Percentiles rank a stretch among this genome's conserved stretches.
Evolutionary conservation across 2,797 vertebrate genomes (phyloP).

Genomic region (Psittacula echo): DNA sequence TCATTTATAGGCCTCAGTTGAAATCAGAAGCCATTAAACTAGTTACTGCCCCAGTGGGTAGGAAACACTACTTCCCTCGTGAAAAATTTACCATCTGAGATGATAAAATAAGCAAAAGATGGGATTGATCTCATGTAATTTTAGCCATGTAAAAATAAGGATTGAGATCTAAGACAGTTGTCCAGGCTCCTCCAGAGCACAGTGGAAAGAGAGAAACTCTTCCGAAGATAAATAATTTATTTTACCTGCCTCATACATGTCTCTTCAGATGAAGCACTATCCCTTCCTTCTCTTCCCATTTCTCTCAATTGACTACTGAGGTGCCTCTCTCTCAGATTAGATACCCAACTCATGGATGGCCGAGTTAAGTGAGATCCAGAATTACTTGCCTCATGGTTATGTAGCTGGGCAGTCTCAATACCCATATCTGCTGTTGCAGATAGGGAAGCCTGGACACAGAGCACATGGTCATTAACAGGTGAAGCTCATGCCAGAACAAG

Average conservation of each 20-base stretch:
- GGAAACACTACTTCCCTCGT: background rate
- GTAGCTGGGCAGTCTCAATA: fast-evolving
- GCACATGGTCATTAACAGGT: fast-evolving
- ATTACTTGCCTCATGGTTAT: background rate
- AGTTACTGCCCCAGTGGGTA: background rate
- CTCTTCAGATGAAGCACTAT: background rate
- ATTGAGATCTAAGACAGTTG: background rate
- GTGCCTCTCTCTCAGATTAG: background rate
- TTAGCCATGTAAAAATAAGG: background rate
- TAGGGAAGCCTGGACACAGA: background rate
- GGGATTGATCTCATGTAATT: background rate
- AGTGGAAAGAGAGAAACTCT: background rate
- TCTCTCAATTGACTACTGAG: background rate
- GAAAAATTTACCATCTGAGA: background rate
- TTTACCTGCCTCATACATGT: background rate
- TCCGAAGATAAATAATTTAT: background rate
- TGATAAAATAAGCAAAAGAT: background rate
- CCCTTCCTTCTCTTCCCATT: background rate
- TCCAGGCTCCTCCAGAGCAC: background rate
- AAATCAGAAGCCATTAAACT: background rate
- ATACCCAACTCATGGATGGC: background rate
- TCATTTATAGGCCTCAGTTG: background rate
- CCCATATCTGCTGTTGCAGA: fast-evolving
- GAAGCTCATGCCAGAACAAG: background rate
- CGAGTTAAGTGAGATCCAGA: background rate